phyloP scores from a whole-genome alignment of 2,888 invertebrate genomes.

The Tillus elongatus region DNA sequence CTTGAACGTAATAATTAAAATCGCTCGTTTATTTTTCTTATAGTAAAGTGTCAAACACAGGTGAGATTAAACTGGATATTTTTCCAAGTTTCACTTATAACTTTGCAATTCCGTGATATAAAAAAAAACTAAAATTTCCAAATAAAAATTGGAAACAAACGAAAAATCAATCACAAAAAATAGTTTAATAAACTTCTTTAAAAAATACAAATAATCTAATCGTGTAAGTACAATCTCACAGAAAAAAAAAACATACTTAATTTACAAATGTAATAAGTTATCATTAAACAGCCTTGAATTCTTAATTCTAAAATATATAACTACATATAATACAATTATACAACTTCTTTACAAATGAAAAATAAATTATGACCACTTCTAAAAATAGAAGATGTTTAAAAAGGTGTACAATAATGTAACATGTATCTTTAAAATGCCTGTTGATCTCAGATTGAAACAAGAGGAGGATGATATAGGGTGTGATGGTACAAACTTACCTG shows the following conservation, averaged over 20 bases:
- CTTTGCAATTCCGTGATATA: no score
- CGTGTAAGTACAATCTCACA: slow-evolving; percentile 35
- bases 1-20: no score
- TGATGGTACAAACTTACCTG: no score
- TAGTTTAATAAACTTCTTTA: slow-evolving; percentile 21
- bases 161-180: slow-evolving; percentile 16
- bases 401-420: neutral
- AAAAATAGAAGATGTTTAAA: slow-evolving; percentile 14
- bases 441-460: no score
- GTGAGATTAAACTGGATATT: no score
- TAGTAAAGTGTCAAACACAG: no score
- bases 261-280: slow-evolving; percentile 38
- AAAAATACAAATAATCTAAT: slow-evolving; percentile 24
- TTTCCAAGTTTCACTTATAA: no score
- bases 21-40: no score
- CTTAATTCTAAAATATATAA: slow-evolving; percentile 32
- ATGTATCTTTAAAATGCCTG: slow-evolving; percentile 20
- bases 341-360: slow-evolving; percentile 30
- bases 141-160: no score
- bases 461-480: no score
- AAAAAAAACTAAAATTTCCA: no score
- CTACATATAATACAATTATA: slow-evolving; percentile 32
- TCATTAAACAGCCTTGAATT: slow-evolving; percentile 41
- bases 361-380: slow-evolving; percentile 35
- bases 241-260: slow-evolving; percentile 33